Evolutionary conservation across 2,797 vertebrate genomes (phyloP).

Genomic region (Poecilia velifera): DNA sequence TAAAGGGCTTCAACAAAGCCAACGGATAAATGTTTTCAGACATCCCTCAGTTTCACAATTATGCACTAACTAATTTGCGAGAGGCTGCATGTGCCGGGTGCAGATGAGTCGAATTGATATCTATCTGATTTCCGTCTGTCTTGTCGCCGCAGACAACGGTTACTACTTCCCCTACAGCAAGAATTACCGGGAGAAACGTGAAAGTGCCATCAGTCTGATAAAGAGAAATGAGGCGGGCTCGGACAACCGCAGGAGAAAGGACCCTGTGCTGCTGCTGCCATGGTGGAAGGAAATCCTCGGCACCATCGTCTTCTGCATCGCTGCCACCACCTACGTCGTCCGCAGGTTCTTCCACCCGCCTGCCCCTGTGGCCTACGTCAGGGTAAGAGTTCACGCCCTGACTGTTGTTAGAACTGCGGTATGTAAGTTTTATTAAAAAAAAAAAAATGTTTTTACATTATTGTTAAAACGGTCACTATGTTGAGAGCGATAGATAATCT

Average conservation of each 20-base stretch:
- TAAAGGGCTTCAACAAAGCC: neutral
- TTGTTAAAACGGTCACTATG: too few relatives aligned
- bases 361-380: conserved; percentile 78
- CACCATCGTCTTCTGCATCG: conserved; percentile 94
- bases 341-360: conserved; percentile 94
- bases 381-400: conserved; percentile 71
- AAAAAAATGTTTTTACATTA: too few relatives aligned
- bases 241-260: conserved; percentile 86
- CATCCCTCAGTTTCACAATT: neutral
- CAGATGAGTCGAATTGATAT: neutral
- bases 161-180: conserved; percentile 93
- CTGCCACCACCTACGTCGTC: conserved; percentile 93
- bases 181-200: conserved; percentile 87
- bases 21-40: neutral
- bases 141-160: conserved; percentile 87
- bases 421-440: too few relatives aligned
- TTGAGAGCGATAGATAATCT: too few relatives aligned
- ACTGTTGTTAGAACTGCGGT: neutral
- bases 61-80: neutral
- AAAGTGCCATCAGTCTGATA: conserved; percentile 87
- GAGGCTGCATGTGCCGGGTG: neutral
- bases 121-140: neutral
- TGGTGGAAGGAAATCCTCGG: conserved; percentile 99
- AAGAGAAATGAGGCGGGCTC: conserved; percentile 74
- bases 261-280: conserved; percentile 92